Percentiles rank a stretch among this genome's conserved stretches.
These are phyloP conservation scores for Rhagologus leucostigma DNA, from an alignment of 2,113 vertebrate species.

Conservation along the genomic window DNA sequence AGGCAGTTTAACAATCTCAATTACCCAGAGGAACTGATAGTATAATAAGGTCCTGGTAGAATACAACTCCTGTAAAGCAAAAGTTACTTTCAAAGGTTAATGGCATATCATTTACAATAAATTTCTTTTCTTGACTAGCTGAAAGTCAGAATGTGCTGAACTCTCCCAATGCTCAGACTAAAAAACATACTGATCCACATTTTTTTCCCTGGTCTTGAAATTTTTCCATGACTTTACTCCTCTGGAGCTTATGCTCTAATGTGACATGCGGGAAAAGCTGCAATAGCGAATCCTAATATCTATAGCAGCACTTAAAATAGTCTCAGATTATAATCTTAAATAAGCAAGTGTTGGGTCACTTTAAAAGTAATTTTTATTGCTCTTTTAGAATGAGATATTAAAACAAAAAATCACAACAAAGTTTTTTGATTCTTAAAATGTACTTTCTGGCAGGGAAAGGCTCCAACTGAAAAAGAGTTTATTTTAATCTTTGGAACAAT, in stretches of 20 bases:
- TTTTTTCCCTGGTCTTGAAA: neutral
- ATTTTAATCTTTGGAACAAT: neutral
- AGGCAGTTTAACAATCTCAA: neutral
- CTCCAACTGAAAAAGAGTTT: neutral
- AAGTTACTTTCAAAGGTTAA: constrained; percentile 42
- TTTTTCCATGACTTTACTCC: neutral
- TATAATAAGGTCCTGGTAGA: neutral
- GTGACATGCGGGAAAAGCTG: neutral
- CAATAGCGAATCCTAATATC: neutral
- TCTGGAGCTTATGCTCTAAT: neutral
- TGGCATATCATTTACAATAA: neutral
- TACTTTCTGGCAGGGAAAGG: neutral
- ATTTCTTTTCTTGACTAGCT: neutral
- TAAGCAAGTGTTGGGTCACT: neutral
- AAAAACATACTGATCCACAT: neutral
- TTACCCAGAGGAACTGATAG: neutral
- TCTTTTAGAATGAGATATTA: neutral
- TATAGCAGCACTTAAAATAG: neutral
- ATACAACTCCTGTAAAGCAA: neutral
- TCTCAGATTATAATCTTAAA: neutral
- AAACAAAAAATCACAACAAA: neutral
- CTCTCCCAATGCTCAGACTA: neutral
- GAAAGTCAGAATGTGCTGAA: neutral
- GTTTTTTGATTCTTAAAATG: neutral
- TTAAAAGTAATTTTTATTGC: neutral